Base-by-base conservation (phyloP, 2,888 invertebrate species). In the Amorpha juglandis region DNA sequence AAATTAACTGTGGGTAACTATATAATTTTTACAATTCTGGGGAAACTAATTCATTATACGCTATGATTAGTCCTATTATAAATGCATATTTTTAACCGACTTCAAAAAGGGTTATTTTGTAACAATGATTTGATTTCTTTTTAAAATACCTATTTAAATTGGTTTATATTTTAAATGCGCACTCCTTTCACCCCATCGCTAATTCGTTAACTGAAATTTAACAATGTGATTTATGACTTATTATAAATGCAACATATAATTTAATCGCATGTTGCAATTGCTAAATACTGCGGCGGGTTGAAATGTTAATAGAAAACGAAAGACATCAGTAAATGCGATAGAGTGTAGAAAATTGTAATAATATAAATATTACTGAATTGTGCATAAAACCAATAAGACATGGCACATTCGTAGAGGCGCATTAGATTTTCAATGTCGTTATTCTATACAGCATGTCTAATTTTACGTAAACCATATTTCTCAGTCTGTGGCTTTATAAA, bases 261-360 rank as follows among this genome's bases (percentile, higher is more conserved):
- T 58, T 42, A 58, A 58, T 38, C 16, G 58, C 38, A 58, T 6
- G 38, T 58, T 38, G 19, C 42, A 58, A 58, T 42, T 19, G 42
- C 19, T 55, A 58, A 58, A 58, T 58, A 16, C 38, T 16, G 38
- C 16, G 16, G 38, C 19, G 19, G 38, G 38, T 42, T 58, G 21
- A 53, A 53, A n/a, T 53, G 53, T 53, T 4, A 53, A n/a, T 58
- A 58, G 11, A 58, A 58, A 38, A 42, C 58, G 38, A 38, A 58
- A 14, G 11, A 19, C 19, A 38, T 19, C 47, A 63, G 69, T 72
- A 75, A 79, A 84, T 84, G 83, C 82, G 92, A 93, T 92, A 92
- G 85, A 92, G 92, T 92, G 92, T 93, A 93, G 92, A 92, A 93
- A 93, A 92, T 87, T 74, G 74, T 82, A 27, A 27, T 27, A 85